phyloP scores from a whole-genome alignment of 2,888 invertebrate species.

The Smittia sp. region DNA sequence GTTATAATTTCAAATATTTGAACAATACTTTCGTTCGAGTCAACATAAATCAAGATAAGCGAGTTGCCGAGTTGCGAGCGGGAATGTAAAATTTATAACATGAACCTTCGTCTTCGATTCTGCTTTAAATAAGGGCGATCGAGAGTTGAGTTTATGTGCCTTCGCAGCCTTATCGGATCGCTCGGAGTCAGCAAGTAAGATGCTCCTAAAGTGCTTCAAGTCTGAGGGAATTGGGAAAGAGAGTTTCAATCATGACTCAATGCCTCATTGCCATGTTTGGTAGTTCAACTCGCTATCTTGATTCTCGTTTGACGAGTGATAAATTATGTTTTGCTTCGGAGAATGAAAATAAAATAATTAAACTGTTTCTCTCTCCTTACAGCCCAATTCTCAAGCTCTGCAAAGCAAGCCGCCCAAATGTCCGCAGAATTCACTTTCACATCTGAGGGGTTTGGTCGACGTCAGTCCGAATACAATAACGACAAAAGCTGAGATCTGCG shows the following conservation, averaged over 20 bases:
- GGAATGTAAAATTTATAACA: not conserved
- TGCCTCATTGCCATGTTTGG: not conserved
- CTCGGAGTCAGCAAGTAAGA: not conserved
- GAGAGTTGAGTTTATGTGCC: not conserved
- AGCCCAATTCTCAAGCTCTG: constrained; percentile 49
- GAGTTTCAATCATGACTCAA: constrained; percentile 23
- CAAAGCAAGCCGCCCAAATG: constrained; percentile 36
- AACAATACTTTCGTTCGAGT: constrained; percentile 1
- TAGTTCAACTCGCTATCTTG: constrained; percentile 34
- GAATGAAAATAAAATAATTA: not conserved
- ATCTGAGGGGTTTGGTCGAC: constrained; percentile 43
- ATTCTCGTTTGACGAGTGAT: constrained; percentile 32
- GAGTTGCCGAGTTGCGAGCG: not conserved
- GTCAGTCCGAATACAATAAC: constrained; percentile 55
- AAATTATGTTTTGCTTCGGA: constrained; percentile 13
- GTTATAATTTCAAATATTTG: constrained; percentile 13
- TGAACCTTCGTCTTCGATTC: not conserved
- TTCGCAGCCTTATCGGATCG: not conserved
- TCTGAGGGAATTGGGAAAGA: too few relatives aligned
- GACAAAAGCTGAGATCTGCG: constrained; percentile 60
- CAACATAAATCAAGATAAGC: constrained; percentile 23
- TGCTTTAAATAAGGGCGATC: not conserved
- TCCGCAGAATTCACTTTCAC: constrained; percentile 34
- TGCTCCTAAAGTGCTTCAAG: too few relatives aligned
- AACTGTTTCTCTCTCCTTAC: constrained; percentile 43